Conservation (phyloP, 2,113 vertebrate genomes). For the Mandrillus leucophaeus region DNA sequence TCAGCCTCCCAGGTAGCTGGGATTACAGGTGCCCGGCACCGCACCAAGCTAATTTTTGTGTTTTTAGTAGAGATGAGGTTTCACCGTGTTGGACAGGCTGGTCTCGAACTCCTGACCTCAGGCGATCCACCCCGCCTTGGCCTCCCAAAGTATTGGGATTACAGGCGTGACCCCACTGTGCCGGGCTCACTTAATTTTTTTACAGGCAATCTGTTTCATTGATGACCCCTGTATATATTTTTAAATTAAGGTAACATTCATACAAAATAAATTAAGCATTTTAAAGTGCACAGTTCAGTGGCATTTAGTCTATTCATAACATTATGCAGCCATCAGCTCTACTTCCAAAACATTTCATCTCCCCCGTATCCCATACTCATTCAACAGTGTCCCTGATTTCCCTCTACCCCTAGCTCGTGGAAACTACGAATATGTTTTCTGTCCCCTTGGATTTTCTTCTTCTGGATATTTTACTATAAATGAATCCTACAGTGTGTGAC, state of each 20-base stretch:
- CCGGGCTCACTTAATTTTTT: not conserved
- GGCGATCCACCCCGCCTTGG: too few species aligned
- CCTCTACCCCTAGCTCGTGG: not conserved
- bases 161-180: too few species aligned
- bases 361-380: accelerated
- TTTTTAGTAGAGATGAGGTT: too few species aligned
- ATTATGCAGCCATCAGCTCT: not conserved
- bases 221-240: not conserved
- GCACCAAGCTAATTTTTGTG: too few species aligned
- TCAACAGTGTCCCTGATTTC: not conserved
- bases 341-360: not conserved
- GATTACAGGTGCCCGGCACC: accelerated
- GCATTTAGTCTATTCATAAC: not conserved
- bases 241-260: not conserved
- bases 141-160: too few species aligned
- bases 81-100: too few species aligned
- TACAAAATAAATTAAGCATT: not conserved
- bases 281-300: not conserved
- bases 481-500: not conserved
- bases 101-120: too few species aligned
- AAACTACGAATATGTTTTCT: not conserved
- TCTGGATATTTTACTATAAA: not conserved
- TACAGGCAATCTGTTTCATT: not conserved
- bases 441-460: not conserved
- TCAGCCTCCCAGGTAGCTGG: too few species aligned